Conservation (phyloP, 2,888 invertebrate species). For the Mongoloraphidia duomilia region DNA sequence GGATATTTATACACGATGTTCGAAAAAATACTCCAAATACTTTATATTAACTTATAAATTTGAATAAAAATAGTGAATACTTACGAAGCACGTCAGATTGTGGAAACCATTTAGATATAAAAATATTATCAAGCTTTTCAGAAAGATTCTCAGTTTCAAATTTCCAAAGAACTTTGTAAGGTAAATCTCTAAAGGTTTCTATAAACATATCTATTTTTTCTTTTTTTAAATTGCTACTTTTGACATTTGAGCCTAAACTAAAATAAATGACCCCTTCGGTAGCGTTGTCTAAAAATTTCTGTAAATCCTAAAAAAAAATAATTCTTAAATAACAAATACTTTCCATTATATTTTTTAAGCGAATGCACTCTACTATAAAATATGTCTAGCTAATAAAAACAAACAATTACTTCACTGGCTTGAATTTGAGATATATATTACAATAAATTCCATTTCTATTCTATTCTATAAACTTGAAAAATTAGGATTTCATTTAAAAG, state of each 20-base stretch:
- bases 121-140: slow-evolving; percentile 18
- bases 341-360: not conserved
- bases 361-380: not conserved
- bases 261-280: slow-evolving; percentile 21
- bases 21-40: no score
- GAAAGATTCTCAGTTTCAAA: slow-evolving; percentile 18
- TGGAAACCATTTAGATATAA: slow-evolving; percentile 6
- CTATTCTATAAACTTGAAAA: no score
- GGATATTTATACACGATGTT: no score
- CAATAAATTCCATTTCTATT: no score
- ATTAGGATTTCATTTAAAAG: no score
- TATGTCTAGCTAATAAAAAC: not conserved
- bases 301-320: slow-evolving; percentile 16
- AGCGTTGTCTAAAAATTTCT: slow-evolving; percentile 19
- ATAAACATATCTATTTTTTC: slow-evolving; percentile 16
- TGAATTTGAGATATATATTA: not conserved
- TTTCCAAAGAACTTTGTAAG: slow-evolving; percentile 23
- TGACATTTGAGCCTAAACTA: slow-evolving; percentile 23
- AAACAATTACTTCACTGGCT: not conserved
- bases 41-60: no score
- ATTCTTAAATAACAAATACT: not conserved
- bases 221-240: slow-evolving; percentile 17
- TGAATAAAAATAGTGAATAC: not conserved
- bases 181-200: slow-evolving; percentile 19
- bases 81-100: slow-evolving; percentile 4